Evolutionary conservation across 1,140 invertebrate genomes (phyloP).

Genomic region (Limonius californicus): DNA sequence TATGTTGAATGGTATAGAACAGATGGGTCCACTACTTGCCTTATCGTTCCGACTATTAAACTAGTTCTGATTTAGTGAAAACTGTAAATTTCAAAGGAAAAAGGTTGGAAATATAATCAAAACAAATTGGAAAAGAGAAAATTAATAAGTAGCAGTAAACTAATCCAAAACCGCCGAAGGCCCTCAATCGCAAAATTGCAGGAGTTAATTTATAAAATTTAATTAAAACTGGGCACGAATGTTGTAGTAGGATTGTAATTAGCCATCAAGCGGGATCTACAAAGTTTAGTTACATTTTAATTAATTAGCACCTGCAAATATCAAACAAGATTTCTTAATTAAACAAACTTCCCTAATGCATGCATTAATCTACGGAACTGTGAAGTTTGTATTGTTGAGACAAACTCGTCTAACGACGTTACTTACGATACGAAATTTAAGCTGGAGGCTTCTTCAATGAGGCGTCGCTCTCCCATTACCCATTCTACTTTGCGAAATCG

Average conservation of each 20-base stretch:
- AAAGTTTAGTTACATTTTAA: constrained; percentile 12
- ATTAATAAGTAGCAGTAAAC: no score
- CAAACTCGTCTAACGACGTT: constrained; percentile 6
- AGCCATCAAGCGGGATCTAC: constrained; percentile 5
- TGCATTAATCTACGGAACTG: constrained; percentile 7
- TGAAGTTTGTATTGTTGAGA: constrained; percentile 15
- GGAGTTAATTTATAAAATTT: not conserved
- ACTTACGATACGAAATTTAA: constrained; percentile 7
- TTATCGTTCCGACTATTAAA: no score
- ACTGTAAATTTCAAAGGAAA: no score
- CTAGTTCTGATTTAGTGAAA: no score
- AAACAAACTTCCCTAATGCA: constrained; percentile 13
- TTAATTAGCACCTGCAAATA: constrained; percentile 15
- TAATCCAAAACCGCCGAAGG: no score
- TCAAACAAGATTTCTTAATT: constrained; percentile 13
- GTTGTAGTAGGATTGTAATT: not conserved
- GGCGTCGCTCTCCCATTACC: no score
- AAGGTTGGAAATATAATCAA: no score
- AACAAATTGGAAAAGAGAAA: no score
- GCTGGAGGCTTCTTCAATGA: not conserved
- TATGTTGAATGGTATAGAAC: no score
- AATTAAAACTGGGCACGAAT: not conserved
- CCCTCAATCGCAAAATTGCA: not conserved
- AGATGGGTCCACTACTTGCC: no score
- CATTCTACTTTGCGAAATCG: no score